Conservation (phyloP, 2,797 vertebrate genomes). For the Poeciliopsis gracilis region DNA sequence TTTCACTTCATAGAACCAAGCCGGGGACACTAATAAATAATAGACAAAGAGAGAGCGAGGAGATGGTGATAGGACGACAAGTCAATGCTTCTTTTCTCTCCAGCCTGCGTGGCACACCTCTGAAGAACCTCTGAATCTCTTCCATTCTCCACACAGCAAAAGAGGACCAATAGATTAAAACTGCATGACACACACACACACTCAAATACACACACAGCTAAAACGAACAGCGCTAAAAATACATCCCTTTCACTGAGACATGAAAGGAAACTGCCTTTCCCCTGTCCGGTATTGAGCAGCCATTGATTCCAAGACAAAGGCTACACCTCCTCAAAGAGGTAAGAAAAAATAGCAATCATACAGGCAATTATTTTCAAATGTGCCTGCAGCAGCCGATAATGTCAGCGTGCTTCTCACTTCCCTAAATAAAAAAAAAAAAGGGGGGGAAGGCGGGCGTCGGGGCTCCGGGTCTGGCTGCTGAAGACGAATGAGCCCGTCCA, state of each 20-base stretch:
- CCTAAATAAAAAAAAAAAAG: constrained; percentile 70
- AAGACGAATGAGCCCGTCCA: constrained; percentile 77
- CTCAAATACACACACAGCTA: constrained; percentile 67
- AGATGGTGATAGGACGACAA: constrained; percentile 74
- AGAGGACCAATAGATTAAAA: constrained; percentile 80
- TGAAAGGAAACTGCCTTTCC: constrained; percentile 83
- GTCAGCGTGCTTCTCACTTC: constrained; percentile 75
- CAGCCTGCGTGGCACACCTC: constrained; percentile 67
- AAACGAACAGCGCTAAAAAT: constrained; percentile 83
- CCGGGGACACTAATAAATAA: constrained; percentile 77
- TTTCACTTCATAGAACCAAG: constrained; percentile 75
- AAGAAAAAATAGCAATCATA: constrained; percentile 84
- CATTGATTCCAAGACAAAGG: constrained; percentile 84
- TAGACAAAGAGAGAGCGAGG: constrained; percentile 65
- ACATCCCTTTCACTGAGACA: constrained; percentile 79
- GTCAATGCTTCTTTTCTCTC: constrained; percentile 76
- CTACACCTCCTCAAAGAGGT: constrained; percentile 84
- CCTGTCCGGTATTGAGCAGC: constrained; percentile 82
- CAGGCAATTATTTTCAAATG: constrained; percentile 85
- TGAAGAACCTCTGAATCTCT: constrained; percentile 73
- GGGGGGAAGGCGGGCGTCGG: constrained; percentile 60
- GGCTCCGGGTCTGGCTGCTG: constrained; percentile 70
- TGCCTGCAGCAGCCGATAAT: constrained; percentile 83
- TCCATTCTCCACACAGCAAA: constrained; percentile 66
- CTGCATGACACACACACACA: constrained; percentile 74